Conservation (phyloP, 1,140 invertebrate species). For the Telenomus remus region DNA sequence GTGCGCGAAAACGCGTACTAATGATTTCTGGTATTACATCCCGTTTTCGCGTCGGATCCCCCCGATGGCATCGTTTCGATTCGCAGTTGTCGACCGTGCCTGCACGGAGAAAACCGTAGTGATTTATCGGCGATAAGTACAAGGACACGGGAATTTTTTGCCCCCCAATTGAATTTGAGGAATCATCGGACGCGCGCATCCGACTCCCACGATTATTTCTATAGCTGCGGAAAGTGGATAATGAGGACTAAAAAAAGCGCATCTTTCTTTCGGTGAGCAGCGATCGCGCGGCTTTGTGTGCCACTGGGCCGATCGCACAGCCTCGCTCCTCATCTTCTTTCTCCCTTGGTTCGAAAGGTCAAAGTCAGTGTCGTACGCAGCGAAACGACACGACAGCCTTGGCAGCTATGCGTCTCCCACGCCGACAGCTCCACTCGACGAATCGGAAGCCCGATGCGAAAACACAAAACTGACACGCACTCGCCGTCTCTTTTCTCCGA, state of each 20-base stretch:
- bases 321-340: slow-evolving; percentile 60
- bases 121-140: slow-evolving; percentile 33
- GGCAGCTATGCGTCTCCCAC: slow-evolving; percentile 47
- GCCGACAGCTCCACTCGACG: slow-evolving; percentile 26
- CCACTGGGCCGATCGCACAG: slow-evolving; percentile 72
- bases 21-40: too few relatives aligned
- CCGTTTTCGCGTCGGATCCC: too few relatives aligned
- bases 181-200: slow-evolving; percentile 33
- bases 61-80: too few relatives aligned
- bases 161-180: slow-evolving; percentile 34
- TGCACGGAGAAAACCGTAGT: not conserved
- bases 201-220: slow-evolving; percentile 61
- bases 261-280: slow-evolving; percentile 57
- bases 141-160: slow-evolving; percentile 17
- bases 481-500: slow-evolving; percentile 3
- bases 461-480: slow-evolving; percentile 28
- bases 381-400: slow-evolving; percentile 54
- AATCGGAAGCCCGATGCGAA: slow-evolving; percentile 30
- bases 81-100: too few relatives aligned
- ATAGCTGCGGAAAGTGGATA: slow-evolving; percentile 68
- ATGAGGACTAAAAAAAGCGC: slow-evolving; percentile 71
- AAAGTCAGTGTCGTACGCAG: slow-evolving; percentile 48
- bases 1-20: too few relatives aligned
- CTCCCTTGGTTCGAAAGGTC: slow-evolving; percentile 54
- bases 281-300: slow-evolving; percentile 66